Base-by-base conservation (phyloP, 2,797 vertebrate species). In the Loriculus beryllinus region DNA sequence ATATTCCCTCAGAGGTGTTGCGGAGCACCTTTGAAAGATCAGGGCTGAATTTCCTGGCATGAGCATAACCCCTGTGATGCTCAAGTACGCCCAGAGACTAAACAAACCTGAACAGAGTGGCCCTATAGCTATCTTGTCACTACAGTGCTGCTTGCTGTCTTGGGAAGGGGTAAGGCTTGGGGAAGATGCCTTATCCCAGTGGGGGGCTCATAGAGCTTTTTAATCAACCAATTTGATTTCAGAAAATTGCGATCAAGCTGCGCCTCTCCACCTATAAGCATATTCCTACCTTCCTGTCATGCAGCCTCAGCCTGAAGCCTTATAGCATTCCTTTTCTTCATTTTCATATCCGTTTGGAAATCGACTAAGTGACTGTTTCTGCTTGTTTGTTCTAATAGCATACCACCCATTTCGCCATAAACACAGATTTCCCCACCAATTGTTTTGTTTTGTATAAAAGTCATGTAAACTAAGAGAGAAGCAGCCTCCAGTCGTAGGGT, bases 391-490 rank as follows among this genome's bases (percentile, higher is more conserved):
- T 83, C 83, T 68, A 64, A 12, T n/a, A 71, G 37, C 0, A 1
- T 48, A 70, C 65, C 56, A 65, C 63, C 52, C 67, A 69, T 82
- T 69, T 79, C 0, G 0, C 28, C 60, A 59, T 22, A 91, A 89
- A 83, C 3, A 3, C 40, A 33, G 13, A 56, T 72, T 76, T 51
- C 8, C 15, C 5, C 40, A 23, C 9, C 20, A 35, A 3, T 70
- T 82, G 76, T 86, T 90, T 90, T 52, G 35, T 26, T 78, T 92
- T 88, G 48, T 72, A 39, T 39, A 52, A 81, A 83, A 88, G 82
- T 93, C 19, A 0, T 59, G 49, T 72, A 88, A 83, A 81, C 18
- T 14, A 70, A 69, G 52, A 75, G 35, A 37, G 48, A 35, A 33
- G 28, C n/a, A 74, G 52, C 62, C 72, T 90, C 45, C 76, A 86